Evolutionary conservation across 1,140 invertebrate genomes (phyloP).

Genomic region (Hylaeus volcanicus): DNA sequence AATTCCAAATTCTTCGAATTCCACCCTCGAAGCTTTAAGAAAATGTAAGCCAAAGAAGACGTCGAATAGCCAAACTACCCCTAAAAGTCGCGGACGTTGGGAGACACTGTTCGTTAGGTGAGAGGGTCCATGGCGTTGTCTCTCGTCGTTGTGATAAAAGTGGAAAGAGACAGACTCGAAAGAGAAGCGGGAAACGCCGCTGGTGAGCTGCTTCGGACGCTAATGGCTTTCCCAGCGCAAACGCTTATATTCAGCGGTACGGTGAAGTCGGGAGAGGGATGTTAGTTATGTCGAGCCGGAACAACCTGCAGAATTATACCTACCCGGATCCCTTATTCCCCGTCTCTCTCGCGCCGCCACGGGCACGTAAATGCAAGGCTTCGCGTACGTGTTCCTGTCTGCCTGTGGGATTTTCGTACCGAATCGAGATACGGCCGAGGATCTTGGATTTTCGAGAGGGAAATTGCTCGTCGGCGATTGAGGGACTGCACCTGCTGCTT

Average conservation of each 20-base stretch:
- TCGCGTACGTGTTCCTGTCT: conserved; percentile 35
- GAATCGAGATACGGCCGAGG: conserved; percentile 14
- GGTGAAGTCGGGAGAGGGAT: conserved; percentile 43
- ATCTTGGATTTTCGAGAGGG: conserved; percentile 30
- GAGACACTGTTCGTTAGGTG: conserved; percentile 40
- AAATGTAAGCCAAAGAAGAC: too few species aligned
- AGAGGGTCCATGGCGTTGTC: conserved; percentile 26
- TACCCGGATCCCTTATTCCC: conserved; percentile 37
- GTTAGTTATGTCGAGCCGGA: conserved; percentile 59
- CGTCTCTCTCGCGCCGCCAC: conserved; percentile 18
- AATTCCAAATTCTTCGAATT: too few species aligned
- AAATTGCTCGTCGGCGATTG: neutral
- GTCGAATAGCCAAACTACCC: too few species aligned
- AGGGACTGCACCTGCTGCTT: neutral
- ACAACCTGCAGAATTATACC: conserved; percentile 61
- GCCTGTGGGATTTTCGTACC: conserved; percentile 31
- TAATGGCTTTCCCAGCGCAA: conserved; percentile 68
- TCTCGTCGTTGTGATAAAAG: conserved; percentile 25
- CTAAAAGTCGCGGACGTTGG: neutral
- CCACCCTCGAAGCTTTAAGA: too few species aligned
- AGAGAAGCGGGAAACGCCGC: conserved; percentile 37
- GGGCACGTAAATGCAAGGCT: conserved; percentile 6
- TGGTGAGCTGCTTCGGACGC: conserved; percentile 58
- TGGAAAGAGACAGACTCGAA: conserved; percentile 35
- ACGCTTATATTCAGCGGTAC: conserved; percentile 46